Evolutionary conservation across 2,797 vertebrate genomes (phyloP).

Genomic region (Hoplostethus mediterraneus): DNA sequence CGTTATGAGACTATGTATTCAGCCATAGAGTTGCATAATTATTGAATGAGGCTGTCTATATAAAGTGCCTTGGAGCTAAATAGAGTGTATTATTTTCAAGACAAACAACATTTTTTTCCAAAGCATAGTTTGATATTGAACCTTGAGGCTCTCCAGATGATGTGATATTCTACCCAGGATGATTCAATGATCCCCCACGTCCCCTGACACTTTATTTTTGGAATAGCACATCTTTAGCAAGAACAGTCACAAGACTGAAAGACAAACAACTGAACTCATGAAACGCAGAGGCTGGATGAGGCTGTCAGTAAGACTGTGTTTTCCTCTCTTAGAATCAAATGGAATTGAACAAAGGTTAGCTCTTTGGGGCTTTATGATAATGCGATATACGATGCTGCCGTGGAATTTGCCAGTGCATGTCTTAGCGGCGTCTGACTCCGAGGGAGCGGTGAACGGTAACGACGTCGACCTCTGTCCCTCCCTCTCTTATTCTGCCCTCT

Average conservation of each 20-base stretch:
- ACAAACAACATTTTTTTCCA: slow-evolving; percentile 48
- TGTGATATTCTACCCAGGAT: slow-evolving; percentile 80
- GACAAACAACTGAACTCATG: slow-evolving; percentile 83
- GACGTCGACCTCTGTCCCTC: slow-evolving; percentile 80
- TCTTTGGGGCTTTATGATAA: slow-evolving; percentile 83
- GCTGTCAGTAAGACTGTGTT: slow-evolving; percentile 71
- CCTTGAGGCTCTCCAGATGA: slow-evolving; percentile 77
- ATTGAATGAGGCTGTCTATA: slow-evolving; percentile 31
- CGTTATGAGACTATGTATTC: slow-evolving; percentile 35
- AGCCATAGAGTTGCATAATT: slow-evolving; percentile 28
- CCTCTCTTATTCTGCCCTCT: slow-evolving; percentile 79
- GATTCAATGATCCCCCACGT: slow-evolving; percentile 82
- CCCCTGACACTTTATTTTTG: slow-evolving; percentile 85
- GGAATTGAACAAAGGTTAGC: slow-evolving; percentile 83
- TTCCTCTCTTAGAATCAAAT: slow-evolving; percentile 79
- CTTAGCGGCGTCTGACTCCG: slow-evolving; percentile 79
- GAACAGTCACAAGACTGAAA: slow-evolving; percentile 84
- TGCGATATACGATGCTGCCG: slow-evolving; percentile 80
- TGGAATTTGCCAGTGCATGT: slow-evolving; percentile 83
- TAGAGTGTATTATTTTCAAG: slow-evolving; percentile 39
- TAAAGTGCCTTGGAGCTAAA: slow-evolving; percentile 42
- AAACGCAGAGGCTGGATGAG: slow-evolving; percentile 71
- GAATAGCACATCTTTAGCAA: slow-evolving; percentile 83
- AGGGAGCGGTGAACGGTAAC: slow-evolving; percentile 81
- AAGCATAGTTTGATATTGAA: slow-evolving; percentile 68